Evolutionary conservation across 2,113 vertebrate genomes (phyloP).

Genomic region (Galeopterus variegatus): DNA sequence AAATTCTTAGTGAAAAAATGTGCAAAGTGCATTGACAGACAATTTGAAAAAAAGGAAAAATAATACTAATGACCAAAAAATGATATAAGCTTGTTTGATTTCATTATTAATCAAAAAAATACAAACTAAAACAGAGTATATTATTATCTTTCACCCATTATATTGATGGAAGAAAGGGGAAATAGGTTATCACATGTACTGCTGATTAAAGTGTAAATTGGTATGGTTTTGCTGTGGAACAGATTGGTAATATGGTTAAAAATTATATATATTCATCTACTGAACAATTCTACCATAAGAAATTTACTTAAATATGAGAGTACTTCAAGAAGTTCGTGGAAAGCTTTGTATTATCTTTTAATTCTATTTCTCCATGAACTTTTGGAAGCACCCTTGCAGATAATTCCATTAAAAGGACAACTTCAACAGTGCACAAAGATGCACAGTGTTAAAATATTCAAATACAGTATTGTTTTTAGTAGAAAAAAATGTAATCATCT

Average conservation of each 20-base stretch:
- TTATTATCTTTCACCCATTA: background rate
- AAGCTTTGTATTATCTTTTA: too few relatives aligned
- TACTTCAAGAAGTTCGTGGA: too few relatives aligned
- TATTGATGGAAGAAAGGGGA: background rate
- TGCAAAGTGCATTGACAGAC: background rate
- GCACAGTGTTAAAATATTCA: background rate
- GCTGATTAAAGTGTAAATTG: background rate
- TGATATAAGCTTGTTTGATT: background rate
- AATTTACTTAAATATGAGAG: background rate
- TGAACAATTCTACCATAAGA: slow-evolving; percentile 19
- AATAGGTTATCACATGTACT: background rate
- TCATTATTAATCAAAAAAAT: background rate
- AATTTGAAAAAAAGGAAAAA: background rate
- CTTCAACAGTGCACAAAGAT: background rate
- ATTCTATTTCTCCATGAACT: too few relatives aligned
- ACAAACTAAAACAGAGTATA: background rate
- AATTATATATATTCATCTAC: background rate
- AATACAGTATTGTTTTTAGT: background rate
- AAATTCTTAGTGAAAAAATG: background rate
- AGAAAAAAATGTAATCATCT: background rate
- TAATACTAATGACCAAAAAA: background rate
- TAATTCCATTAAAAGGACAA: background rate
- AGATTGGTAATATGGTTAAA: background rate
- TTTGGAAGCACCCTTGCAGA: background rate
- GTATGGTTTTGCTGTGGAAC: background rate